phyloP scores from a whole-genome alignment of 2,888 invertebrate genomes.

The Mesochorus sp. region DNA sequence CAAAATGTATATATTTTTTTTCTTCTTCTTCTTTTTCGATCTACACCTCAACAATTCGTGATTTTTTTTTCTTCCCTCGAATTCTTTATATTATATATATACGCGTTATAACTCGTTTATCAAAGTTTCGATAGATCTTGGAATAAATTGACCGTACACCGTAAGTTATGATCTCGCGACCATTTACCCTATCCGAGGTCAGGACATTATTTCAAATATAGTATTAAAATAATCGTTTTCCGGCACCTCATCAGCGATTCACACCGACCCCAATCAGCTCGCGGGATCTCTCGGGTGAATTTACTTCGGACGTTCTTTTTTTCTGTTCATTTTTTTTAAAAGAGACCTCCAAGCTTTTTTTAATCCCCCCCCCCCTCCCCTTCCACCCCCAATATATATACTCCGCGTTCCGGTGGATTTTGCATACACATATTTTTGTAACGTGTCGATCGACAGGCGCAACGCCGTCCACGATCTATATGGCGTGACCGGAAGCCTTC shows the following conservation, averaged over 20 bases:
- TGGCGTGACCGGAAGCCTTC: constrained; percentile 36
- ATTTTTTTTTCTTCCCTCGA: too few species aligned
- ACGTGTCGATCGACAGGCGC: neutral
- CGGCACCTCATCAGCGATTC: constrained; percentile 6
- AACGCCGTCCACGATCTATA: neutral
- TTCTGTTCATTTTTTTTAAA: neutral
- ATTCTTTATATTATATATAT: too few species aligned
- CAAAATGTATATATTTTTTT: too few species aligned
- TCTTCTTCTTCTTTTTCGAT: too few species aligned
- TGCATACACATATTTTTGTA: neutral
- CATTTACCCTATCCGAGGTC: too few species aligned
- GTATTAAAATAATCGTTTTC: neutral
- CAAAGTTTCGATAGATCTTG: too few species aligned
- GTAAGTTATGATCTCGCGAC: too few species aligned
- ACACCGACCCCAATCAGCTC: neutral
- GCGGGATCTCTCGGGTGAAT: neutral
- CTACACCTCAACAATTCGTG: too few species aligned
- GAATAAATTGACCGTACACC: too few species aligned
- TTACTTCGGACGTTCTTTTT: neutral
- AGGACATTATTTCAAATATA: neutral
- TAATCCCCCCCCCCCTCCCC: too few species aligned
- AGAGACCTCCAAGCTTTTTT: neutral
- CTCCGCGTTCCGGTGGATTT: neutral
- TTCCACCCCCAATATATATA: neutral
- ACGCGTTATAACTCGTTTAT: too few species aligned